A percentile compares a stretch with the other conserved stretches of the same genome.
These are phyloP conservation scores for Caenorhabditis sinica DNA, from an alignment of 2,888 invertebrate genomes.

Conservation along the genomic window DNA sequence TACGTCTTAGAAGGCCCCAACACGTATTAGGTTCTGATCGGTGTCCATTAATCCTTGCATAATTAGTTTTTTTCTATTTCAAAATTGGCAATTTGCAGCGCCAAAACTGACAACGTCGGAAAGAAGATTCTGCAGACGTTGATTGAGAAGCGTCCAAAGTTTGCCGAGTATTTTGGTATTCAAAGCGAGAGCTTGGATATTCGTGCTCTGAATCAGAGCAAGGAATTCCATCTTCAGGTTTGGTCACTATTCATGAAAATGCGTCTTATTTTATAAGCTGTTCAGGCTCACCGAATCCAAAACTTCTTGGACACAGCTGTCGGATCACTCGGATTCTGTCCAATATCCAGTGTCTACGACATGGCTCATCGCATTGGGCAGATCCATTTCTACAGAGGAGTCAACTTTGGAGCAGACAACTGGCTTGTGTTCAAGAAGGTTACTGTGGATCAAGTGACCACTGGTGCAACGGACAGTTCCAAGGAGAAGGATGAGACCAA, in stretches of 20 bases:
- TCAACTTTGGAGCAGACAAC: conserved; percentile 81
- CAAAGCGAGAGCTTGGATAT: conserved; percentile 76
- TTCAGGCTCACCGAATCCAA: conserved; percentile 78
- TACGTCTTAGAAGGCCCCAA: conserved; percentile 10
- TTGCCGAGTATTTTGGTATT: conserved; percentile 81
- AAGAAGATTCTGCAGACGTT: conserved; percentile 78
- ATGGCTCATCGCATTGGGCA: conserved; percentile 81
- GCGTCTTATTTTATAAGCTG: background rate
- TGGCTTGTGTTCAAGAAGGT: conserved; percentile 81
- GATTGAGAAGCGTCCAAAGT: conserved; percentile 79
- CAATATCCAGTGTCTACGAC: conserved; percentile 78
- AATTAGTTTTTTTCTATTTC: conserved; percentile 14
- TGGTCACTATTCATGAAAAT: background rate
- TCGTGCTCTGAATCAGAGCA: conserved; percentile 74
- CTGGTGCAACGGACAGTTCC: conserved; percentile 62
- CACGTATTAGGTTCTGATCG: conserved; percentile 30
- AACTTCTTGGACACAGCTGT: conserved; percentile 80
- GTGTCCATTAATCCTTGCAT: conserved; percentile 31
- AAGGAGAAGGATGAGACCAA: conserved; percentile 65
- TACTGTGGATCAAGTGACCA: conserved; percentile 78
- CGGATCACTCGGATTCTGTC: conserved; percentile 79
- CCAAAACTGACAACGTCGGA: conserved; percentile 78
- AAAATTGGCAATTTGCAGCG: conserved; percentile 69
- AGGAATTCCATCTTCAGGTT: conserved; percentile 80
- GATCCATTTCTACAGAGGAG: conserved; percentile 80